Conservation (phyloP, 2,113 vertebrate genomes). For the Zosterops japonicus region DNA sequence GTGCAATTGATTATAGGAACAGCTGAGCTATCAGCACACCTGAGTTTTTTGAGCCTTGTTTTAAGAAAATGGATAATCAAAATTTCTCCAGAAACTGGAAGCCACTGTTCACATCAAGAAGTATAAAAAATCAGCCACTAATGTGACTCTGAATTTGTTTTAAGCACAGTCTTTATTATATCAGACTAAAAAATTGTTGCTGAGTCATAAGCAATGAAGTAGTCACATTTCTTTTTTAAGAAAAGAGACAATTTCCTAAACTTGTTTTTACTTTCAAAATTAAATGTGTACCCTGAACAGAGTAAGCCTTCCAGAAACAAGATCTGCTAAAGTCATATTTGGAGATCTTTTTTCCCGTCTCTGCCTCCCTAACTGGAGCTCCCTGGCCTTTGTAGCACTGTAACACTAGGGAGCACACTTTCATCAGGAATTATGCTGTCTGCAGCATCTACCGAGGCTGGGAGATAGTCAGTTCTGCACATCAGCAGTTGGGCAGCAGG, state of each 20-base stretch:
- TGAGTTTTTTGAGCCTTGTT: not conserved
- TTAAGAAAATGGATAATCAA: not conserved
- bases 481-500: conserved; percentile 16
- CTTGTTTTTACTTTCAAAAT: not conserved
- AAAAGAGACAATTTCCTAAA: not conserved
- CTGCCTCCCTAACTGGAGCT: not conserved
- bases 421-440: conserved; percentile 70
- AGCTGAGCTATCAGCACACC: not conserved
- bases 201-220: not conserved
- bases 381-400: not conserved
- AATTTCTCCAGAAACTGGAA: not conserved
- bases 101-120: not conserved
- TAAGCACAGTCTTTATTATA: not conserved
- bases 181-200: not conserved
- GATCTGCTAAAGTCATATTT: not conserved
- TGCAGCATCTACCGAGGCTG: not conserved
- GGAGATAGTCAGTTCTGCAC: conserved; percentile 1
- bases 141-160: not conserved
- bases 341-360: not conserved
- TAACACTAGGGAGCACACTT: conserved; percentile 82
- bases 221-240: not conserved
- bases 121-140: not conserved
- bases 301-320: not conserved
- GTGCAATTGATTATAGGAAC: not conserved
- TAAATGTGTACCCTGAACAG: rapidly evolving